Evolutionary conservation across 2,113 vertebrate genomes (phyloP), one percentile per base, ranked within the genome.

Genomic region (Barbus barbus): DNA sequence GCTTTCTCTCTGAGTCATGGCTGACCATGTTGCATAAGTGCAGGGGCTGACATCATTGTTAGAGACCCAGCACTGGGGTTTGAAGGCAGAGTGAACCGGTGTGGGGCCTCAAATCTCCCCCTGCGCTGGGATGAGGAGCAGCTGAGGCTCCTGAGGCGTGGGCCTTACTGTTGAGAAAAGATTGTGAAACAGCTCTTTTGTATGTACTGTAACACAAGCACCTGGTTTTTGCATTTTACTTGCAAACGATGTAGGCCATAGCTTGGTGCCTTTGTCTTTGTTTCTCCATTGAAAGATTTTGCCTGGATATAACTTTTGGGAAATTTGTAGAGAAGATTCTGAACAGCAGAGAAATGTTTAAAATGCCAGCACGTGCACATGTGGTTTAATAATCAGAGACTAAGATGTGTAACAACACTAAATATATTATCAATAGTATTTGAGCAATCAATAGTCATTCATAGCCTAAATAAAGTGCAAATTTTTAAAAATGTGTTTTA

Each of bases 1-100:
- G 80, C n/a, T 78, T 53, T 78, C 38, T 41, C 71, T 48, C 24
- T 88, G 77, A 81, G 51, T 86, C 71, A 86, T 51, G 79, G n/a
- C 81, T 83, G 76, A 83, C 81, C 58, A 38, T 76, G 72, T 88
- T 88, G 58, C 53, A 41, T 77, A 84, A 88, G 77, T 7, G 2
- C 67, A 36, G 24, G 67, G 26, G 77, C 61, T 88, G 83, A 84
- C 87, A 81, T 88, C 87, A 88, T 88, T 67, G 51, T 56, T 86
- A 58, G 71, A 78, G 79, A 83, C 79, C 72, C 83, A 73, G 79
- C 51, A 73, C 44, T 24, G 84, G 48, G 72, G 60, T 82, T 61
- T 69, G 31, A 79, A 33, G 58, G 46, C 74, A 26, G 74, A 24
- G 71, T n/a, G 58, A 73, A 85, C 73, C 38, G 81, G 56, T 76